A percentile compares a stretch with the other conserved stretches of the same genome.
Evolutionary conservation across 1,140 invertebrate genomes (phyloP).

Genomic region (Drosophila parabipectinata): DNA sequence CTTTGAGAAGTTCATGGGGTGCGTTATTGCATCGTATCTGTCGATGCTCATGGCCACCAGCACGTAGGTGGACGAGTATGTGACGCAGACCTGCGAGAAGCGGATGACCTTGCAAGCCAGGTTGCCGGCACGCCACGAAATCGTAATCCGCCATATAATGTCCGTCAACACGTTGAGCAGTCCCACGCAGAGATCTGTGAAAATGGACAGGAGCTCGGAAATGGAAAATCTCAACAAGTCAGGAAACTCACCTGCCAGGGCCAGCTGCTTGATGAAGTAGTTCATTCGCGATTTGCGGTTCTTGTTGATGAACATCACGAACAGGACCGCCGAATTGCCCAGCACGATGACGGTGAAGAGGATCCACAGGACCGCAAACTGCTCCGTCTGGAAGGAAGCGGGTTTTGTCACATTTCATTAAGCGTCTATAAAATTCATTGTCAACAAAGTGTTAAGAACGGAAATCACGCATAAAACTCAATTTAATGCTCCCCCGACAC

Average conservation of each 20-base stretch:
- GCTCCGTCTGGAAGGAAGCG: constrained; percentile 90
- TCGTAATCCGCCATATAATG: constrained; percentile 93
- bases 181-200: constrained; percentile 92
- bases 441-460: constrained; percentile 76
- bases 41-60: constrained; percentile 97
- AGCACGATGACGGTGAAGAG: constrained; percentile 94
- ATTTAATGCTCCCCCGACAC: constrained; percentile 59
- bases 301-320: constrained; percentile 92
- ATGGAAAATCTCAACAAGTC: constrained; percentile 21
- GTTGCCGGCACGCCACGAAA: constrained; percentile 94
- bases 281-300: constrained; percentile 96
- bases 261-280: constrained; percentile 97
- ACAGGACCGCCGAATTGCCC: constrained; percentile 94
- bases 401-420: constrained; percentile 57
- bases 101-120: constrained; percentile 94
- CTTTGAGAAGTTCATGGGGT: constrained; percentile 97
- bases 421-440: constrained; percentile 61
- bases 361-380: constrained; percentile 94
- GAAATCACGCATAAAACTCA: constrained; percentile 78
- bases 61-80: constrained; percentile 97
- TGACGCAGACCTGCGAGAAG: constrained; percentile 92
- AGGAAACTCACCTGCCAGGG: constrained; percentile 91
- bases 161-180: constrained; percentile 94
- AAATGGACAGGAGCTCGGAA: constrained; percentile 35
- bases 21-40: constrained; percentile 96